These are phyloP conservation scores for Clarias laeviceps DNA, from an alignment of 2,797 vertebrate species.

Conservation along the genomic window DNA sequence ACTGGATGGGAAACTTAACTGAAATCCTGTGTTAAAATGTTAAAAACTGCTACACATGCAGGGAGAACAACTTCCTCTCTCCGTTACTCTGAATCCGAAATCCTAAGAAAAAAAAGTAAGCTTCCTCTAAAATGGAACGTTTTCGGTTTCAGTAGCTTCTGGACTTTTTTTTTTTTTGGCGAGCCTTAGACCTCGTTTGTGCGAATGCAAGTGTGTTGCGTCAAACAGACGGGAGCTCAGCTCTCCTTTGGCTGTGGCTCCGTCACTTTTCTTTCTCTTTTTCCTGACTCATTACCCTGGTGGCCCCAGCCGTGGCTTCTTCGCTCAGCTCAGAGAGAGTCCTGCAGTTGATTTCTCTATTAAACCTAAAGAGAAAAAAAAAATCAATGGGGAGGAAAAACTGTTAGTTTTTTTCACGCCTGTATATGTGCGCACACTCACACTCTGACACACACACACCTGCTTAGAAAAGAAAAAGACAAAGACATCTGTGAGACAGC, in stretches of 20 bases:
- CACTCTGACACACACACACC: constrained; percentile 63
- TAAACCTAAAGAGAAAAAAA: constrained; percentile 99
- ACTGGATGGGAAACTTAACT: too few relatives aligned
- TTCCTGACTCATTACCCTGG: constrained; percentile 99
- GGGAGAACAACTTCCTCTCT: background rate
- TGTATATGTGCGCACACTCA: constrained; percentile 23
- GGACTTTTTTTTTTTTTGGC: background rate
- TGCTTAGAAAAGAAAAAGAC: constrained; percentile 81
- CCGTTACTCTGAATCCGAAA: background rate
- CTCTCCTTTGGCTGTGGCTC: constrained; percentile 76
- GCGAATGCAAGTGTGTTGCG: constrained; percentile 79
- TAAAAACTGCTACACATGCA: background rate
- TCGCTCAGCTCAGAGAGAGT: constrained; percentile 90
- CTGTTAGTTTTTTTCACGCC: constrained; percentile 86
- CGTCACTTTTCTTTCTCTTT: constrained; percentile 62
- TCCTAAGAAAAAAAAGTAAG: background rate
- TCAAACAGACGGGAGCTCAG: constrained; percentile 87
- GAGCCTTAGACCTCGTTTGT: constrained; percentile 61
- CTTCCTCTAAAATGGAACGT: background rate
- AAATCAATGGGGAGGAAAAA: constrained; percentile 98
- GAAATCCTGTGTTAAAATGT: background rate
- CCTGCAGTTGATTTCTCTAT: constrained; percentile 95
- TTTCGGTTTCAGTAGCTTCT: background rate
- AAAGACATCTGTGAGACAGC: constrained; percentile 77
- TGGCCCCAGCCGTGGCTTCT: constrained; percentile 92